Evolutionary conservation across 2,113 vertebrate species (phyloP), one percentile per base, ranked within the genome.

Genomic region (Montifringilla adamsi): DNA sequence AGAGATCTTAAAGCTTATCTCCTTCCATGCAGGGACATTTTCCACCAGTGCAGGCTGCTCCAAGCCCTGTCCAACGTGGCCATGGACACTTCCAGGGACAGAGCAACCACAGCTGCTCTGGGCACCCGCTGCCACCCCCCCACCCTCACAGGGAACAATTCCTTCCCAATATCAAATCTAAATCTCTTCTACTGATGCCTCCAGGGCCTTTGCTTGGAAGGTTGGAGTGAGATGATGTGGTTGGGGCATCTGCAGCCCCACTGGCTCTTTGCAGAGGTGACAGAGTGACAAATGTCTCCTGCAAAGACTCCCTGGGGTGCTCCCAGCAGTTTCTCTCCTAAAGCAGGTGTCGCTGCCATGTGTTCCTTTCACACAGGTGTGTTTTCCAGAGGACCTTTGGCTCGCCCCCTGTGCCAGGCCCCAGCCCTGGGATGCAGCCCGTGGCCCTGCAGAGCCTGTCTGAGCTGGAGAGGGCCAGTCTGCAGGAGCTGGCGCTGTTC

Each of bases 361-460:
- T 13, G 56, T 20, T 58, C 50, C 67, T 47, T 9, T 16, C 33
- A 4, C 4, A 3, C 6, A 2, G 15, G 2, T 28, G 0, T 74
- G 39, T 43, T 44, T 63, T 63, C 21, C 89, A 87, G 62, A 46
- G 92, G 37, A 49, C 9, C 9, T 24, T 43, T 7, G 1, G 10
- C 87, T 39, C 10, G 0, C 59, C 50, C n/a, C 39, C 33, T 2
- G 49, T 35, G 47, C 39, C 56, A 9, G 75, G 31, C 15, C 17
- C 14, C 22, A 39, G 77, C 46, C 6, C 37, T 7, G 17, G 17
- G n/a, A 95, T 97, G 96, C 87, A 94, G 79, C 90, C 94, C 0
- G 16, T 60, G 92, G 41, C 90, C n/a, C 88, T 97, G 90, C 94
- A 96, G 39, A 95, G 74, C 93, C 92, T 97, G 5, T 97, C 95